phyloP scores from a whole-genome alignment of 2,797 vertebrate genomes.

The Notolepis coatsorum region DNA sequence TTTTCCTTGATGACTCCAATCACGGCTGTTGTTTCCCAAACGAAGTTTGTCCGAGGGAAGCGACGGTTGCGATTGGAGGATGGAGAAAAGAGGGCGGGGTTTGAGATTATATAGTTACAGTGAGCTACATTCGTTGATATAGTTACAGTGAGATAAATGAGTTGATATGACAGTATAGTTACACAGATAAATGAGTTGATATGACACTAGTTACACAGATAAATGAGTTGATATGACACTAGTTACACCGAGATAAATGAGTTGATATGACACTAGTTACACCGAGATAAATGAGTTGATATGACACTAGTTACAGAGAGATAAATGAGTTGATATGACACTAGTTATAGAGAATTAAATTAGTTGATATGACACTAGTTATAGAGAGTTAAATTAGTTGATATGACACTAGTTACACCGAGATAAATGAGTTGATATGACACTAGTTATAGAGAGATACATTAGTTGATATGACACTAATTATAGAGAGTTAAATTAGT shows the following conservation, averaged over 20 bases:
- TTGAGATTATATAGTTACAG: conserved; percentile 28
- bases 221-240: background rate
- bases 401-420: background rate
- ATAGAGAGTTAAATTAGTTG: conserved; percentile 18
- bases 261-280: background rate
- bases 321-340: background rate
- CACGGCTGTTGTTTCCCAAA: no score
- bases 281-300: conserved; percentile 15
- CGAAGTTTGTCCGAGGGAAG: no score
- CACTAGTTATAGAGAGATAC: background rate
- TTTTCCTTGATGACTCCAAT: no score
- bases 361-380: background rate
- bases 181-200: conserved; percentile 15
- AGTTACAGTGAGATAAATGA: conserved; percentile 1
- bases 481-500: conserved; percentile 17
- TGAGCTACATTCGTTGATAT: background rate
- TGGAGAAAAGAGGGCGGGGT: no score
- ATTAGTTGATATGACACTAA: no score
- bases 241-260: background rate
- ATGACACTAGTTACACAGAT: background rate
- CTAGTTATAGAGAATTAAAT: background rate
- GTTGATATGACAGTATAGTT: no score
- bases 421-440: background rate
- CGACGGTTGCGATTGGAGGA: no score
- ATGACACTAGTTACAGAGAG: background rate